Evolutionary conservation across 2,113 vertebrate genomes (phyloP), one percentile per base, ranked within the genome.

Genomic region (Ctenodactylus gundi): DNA sequence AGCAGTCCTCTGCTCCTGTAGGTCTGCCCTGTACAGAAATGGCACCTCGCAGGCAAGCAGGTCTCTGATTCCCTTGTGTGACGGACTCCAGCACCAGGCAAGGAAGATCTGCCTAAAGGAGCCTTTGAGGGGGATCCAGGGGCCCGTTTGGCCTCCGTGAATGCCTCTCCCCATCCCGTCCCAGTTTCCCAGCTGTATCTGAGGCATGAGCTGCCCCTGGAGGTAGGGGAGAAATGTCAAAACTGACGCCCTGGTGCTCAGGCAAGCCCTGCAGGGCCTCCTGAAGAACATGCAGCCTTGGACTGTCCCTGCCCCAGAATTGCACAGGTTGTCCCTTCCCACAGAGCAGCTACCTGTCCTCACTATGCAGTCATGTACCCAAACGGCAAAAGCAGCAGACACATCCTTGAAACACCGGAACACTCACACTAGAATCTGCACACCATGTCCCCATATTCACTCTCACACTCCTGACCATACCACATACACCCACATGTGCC

Each of bases 61-160:
- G 13, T 20, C 85, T 41, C 51, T 11, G 51, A 34, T 25, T 41
- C 75, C 70, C 14, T 0, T 0, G 8, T 2, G 2, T 4, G 49
- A 57, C 68, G 51, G 27, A 53, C 75, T 55, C 62, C 8, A 53
- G 72, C 41, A 3, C 36, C 7, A 29, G 15, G 57, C 67, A 64
- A 67, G 34, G 49, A 55, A 8, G 25, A n/a, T 29, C 75, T 34
- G n/a, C 53, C 80, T 27, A 1, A 57, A 68, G 88, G 46, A 82
- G 39, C 75, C 73, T 80, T 49, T 89, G 90, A 57, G 27, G 23
- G 64, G 67, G 36, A 49, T 5, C 87, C 80, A 25, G 62, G 53
- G 49, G 75, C 58, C 65, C 57, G 36, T 3, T 0, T 3, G 2
- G 51, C 67, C n/a, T 21, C 49, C 3, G 10, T 57, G 23, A 17